Conservation (phyloP, 2,888 invertebrate species). For the Melieria picta region DNA sequence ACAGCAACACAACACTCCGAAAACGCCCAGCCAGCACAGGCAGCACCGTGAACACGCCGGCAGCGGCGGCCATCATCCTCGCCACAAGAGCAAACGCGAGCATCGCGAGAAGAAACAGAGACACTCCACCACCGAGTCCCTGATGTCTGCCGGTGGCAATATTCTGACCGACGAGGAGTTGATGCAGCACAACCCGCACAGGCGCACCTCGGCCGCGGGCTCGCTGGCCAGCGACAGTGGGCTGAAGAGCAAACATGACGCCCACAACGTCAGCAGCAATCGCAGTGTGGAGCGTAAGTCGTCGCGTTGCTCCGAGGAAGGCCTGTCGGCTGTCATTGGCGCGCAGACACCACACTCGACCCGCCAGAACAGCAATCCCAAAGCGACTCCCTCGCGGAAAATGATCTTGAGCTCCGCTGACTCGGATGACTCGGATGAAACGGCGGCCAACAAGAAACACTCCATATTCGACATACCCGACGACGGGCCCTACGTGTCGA, state of each 20-base stretch:
- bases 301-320: constrained; percentile 53
- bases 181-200: constrained; percentile 44
- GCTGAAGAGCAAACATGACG: constrained; percentile 46
- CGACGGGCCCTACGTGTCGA: constrained; percentile 88
- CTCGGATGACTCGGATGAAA: constrained; percentile 71
- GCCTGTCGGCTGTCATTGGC: constrained; percentile 32
- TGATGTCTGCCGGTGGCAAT: constrained; percentile 29
- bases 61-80: constrained; percentile 52
- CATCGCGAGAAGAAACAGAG: constrained; percentile 63
- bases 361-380: constrained; percentile 34
- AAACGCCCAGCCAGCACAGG: constrained; percentile 39
- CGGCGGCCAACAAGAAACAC: constrained; percentile 75
- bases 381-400: constrained; percentile 51
- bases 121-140: constrained; percentile 52
- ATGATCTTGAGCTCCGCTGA: constrained; percentile 72
- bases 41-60: constrained; percentile 52
- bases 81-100: constrained; percentile 60
- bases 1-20: constrained; percentile 42
- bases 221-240: constrained; percentile 52
- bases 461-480: constrained; percentile 91
- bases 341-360: constrained; percentile 44
- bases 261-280: constrained; percentile 34
- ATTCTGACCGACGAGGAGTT: constrained; percentile 55
- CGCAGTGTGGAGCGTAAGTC: constrained; percentile 55
- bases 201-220: constrained; percentile 53